Evolutionary conservation across 2,888 invertebrate genomes (phyloP), one percentile per base, ranked within the genome.

Genomic region (Eupithecia abbreviata): DNA sequence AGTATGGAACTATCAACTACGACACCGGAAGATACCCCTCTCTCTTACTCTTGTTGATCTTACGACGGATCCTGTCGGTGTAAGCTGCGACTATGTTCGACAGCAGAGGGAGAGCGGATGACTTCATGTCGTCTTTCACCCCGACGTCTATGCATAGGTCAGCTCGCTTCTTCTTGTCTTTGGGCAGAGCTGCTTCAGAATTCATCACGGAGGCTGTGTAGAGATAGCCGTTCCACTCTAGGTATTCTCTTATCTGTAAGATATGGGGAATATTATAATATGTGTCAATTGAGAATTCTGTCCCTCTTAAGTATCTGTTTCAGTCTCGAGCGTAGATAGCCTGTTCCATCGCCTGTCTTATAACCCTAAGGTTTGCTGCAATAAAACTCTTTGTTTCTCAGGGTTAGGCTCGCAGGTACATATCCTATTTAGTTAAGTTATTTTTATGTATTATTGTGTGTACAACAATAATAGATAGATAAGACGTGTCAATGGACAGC

Each of bases 221-320:
- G 45, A 96, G 91, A 82, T 97, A 97, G 0, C 97, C 97, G 82
- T 96, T 96, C 97, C 97, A 97, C 81, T 96, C 95, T 4, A 97
- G 88, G 85, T 97, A 97, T 86, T 97, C 97, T 77, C 96, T 74
- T 30, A 78, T 78, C 78, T 78, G 72, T n/a, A 68, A 74, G 55
- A 30, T 30, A 30, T 30, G 30, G 30, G 30, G 0, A 30, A 30
- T 30, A 30, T 30, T 30, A 30, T 30, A 30, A 30, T 30, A 30
- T 30, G 10, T 12, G 12, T 47, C 47, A 47, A 49, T 13, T 47
- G 47, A 49, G 13, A 49, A 13, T 0, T 47, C 13, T 49, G 49
- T 13, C 13, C 13, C 4, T 49, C 13, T 13, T 13, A 13, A 4
- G 13, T 49, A 4, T 13, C 49, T 49, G 4, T 13, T 49, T 49